A percentile compares a stretch with the other conserved stretches of the same genome.
These are phyloP conservation scores for Larimichthys polyactis DNA, from an alignment of 2,113 vertebrate species.

Conservation along the genomic window DNA sequence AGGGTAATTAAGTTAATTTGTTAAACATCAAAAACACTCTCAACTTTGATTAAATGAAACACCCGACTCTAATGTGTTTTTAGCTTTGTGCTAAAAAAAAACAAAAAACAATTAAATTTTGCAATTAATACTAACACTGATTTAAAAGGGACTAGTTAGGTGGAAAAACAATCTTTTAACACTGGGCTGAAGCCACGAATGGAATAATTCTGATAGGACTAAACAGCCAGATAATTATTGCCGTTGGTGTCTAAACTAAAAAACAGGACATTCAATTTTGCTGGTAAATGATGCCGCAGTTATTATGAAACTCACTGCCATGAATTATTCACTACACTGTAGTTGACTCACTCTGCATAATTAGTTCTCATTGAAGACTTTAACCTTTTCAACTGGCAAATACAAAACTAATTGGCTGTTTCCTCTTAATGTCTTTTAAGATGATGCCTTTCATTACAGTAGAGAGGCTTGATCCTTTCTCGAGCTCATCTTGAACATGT, in stretches of 20 bases:
- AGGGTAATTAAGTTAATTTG: background rate
- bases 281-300: slow-evolving; percentile 13
- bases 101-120: background rate
- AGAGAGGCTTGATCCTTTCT: slow-evolving; percentile 29
- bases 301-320: slow-evolving; percentile 33
- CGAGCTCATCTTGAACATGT: slow-evolving; percentile 8
- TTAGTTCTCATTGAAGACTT: slow-evolving; percentile 59
- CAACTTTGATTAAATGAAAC: background rate
- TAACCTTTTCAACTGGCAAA: slow-evolving; percentile 64
- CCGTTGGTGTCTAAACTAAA: background rate
- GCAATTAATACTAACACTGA: background rate
- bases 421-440: slow-evolving; percentile 45
- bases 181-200: background rate
- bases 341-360: slow-evolving; percentile 47
- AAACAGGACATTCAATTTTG: slow-evolving; percentile 24
- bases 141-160: background rate
- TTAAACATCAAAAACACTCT: background rate
- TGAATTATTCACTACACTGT: slow-evolving; percentile 57
- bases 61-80: background rate
- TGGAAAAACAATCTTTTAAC: slow-evolving; percentile 21
- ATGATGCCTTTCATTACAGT: slow-evolving; percentile 45
- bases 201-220: background rate
- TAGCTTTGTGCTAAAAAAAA: background rate
- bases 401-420: slow-evolving; percentile 53
- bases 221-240: background rate